phyloP scores from a whole-genome alignment of 2,113 vertebrate genomes.

The Vimba vimba region DNA sequence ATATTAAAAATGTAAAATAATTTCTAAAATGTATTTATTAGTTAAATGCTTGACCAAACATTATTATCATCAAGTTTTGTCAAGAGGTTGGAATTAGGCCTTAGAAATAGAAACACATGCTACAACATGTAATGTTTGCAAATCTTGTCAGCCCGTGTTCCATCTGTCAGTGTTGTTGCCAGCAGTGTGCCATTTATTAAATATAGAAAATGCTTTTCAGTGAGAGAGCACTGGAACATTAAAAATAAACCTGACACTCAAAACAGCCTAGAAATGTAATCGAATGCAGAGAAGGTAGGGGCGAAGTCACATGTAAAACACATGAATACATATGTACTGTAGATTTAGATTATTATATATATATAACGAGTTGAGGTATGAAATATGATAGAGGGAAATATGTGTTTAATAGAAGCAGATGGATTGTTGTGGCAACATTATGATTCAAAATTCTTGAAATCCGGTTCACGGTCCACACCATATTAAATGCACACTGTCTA shows the following conservation, averaged over 20 bases:
- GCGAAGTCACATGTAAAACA: not conserved
- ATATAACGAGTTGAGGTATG: not conserved
- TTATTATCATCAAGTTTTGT: not conserved
- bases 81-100: not conserved
- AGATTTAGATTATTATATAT: not conserved
- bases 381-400: constrained; percentile 10
- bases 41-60: not conserved
- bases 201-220: constrained; percentile 1
- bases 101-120: not conserved
- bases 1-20: too few species aligned
- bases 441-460: constrained; percentile 19
- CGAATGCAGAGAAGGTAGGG: not conserved
- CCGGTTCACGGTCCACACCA: not conserved
- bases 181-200: not conserved
- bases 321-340: not conserved
- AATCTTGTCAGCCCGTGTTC: not conserved
- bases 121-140: not conserved
- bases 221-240: constrained; percentile 27
- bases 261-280: not conserved
- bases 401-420: constrained; percentile 44
- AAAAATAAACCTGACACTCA: constrained; percentile 5
- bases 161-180: constrained; percentile 13
- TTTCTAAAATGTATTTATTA: too few species aligned
- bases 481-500: constrained; percentile 28
- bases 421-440: constrained; percentile 34